Base-by-base conservation (phyloP, 2,113 vertebrate species). In the Coracopsis vasa region DNA sequence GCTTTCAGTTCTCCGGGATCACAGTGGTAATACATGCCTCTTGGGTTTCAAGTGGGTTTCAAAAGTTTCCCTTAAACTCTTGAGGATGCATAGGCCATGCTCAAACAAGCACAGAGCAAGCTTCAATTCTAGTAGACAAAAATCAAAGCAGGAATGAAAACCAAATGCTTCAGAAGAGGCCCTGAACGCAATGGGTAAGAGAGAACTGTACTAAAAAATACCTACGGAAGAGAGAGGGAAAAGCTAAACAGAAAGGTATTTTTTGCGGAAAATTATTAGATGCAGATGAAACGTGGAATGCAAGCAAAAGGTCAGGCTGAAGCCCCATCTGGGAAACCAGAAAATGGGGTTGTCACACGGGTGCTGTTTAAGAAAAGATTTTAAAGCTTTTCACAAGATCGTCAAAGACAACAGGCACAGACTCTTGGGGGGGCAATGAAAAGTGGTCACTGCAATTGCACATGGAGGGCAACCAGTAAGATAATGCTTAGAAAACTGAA, bases 21-120 rank as follows among this genome's bases (percentile, higher is more conserved):
- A 35, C 28, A 23, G 2, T 1, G 9, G 39, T 0, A 5, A 62
- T 21, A 39, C 0, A 1, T 15, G 44, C 4, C 27, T 54, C 51
- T 16, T 11, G 58, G 79, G 53, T 35, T 10, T 65, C 64, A 16
- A 15, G 41, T 0, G 1, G 31, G 12, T 7, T 73, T 78, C 45
- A 58, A 15, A 27, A n/a, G 65, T 23, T 48, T 58, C 72, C 53
- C 39, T 50, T 42, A 1, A 37, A 74, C 39, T 12, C 28, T 25
- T 17, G 61, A 85, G 79, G 92, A 58, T 13, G 71, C 48, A 35
- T 20, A 35, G 42, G 48, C 24, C 47, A 9, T 5, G 44, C 66
- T 80, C 47, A 60, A 50, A 61, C 11, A 14, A 66, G 39, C 41
- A 33, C 0, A 1, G 33, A 58, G 27, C 5, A 14, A 90, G 20